Base-by-base conservation (phyloP, 2,113 vertebrate species). In the Dipodomys spectabilis region DNA sequence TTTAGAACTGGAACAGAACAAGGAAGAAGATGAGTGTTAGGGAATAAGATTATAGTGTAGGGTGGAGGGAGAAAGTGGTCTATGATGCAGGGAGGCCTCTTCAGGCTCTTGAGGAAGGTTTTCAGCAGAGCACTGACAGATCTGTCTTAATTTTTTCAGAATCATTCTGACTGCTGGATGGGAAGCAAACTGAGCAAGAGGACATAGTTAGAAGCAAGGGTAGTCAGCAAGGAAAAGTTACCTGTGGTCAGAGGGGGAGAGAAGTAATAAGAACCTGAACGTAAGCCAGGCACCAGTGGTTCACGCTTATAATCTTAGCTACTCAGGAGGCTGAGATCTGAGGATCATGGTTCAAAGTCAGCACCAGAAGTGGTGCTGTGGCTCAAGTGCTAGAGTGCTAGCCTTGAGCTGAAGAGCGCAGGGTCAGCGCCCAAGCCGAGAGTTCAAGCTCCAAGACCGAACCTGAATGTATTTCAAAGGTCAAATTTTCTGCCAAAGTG, bases 61-160 rank as follows among this genome's bases (percentile, higher is more conserved):
- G 5, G 22, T n/a, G 28, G 28, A n/a, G 18, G 20, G 28, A 53
- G 72, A 32, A 6, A 28, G n/a, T 30, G 30, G 20, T 78, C 88
- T 49, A 27, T 10, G 49, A 22, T 44, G 72, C 30, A 39, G 2
- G 2, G 0, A 85, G 44, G 4, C 3, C 27, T 15, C 45, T 72
- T 32, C 6, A 80, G 68, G 39, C 30, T 75, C 2, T 5, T 80
- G 65, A 39, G 39, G 39, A n/a, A 53, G 60, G 62, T 35, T 91
- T 35, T 94, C 86, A 64, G 23, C 62, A 78, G 35, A 88, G 35
- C 12, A 92, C 27, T 72, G 30, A 72, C n/a, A 79, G 62, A 79
- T 45, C 39, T n/a, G 13, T 82, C 57, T 87, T 85, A 90, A 81
- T 71, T 73, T 53, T 27, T 74, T 62, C 44, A 57, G 25, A 90